These are phyloP conservation scores for Rhynchophorus ferrugineus DNA, from an alignment of 1,140 invertebrate genomes.

Conservation along the genomic window DNA sequence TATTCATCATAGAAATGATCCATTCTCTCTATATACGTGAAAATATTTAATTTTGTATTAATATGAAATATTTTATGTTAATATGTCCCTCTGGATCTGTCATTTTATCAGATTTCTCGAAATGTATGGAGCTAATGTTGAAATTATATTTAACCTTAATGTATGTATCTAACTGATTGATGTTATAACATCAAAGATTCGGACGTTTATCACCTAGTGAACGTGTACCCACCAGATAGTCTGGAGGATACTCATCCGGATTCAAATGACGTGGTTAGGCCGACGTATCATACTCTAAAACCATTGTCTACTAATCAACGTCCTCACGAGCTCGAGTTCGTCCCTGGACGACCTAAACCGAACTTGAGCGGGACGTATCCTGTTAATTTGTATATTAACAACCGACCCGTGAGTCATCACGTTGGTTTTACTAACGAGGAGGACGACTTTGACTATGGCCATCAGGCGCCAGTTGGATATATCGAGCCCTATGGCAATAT, in stretches of 20 bases:
- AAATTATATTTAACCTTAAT: no score
- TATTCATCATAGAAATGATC: no score
- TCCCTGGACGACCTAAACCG: constrained; percentile 7
- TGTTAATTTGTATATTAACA: constrained; percentile 5
- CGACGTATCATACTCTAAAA: constrained; percentile 33
- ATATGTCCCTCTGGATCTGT: no score
- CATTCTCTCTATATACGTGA: no score
- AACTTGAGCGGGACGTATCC: constrained; percentile 10
- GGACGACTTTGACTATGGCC: constrained; percentile 5
- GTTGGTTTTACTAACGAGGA: neutral
- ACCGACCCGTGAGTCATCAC: constrained; percentile 1
- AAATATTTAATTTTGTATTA: no score
- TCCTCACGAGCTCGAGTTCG: constrained; percentile 12
- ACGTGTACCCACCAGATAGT: constrained; percentile 45
- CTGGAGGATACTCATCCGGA: constrained; percentile 37
- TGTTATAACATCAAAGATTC: no score
- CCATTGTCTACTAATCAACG: constrained; percentile 1
- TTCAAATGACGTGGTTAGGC: constrained; percentile 42
- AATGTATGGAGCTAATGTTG: no score
- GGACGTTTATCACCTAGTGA: constrained; percentile 53
- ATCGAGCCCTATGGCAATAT: constrained; percentile 19
- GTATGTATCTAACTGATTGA: no score
- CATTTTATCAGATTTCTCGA: no score
- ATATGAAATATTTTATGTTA: no score
- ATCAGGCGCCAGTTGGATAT: neutral